These are phyloP conservation scores for Cebidichthys violaceus DNA, from an alignment of 2,113 vertebrate genomes.

Conservation along the genomic window DNA sequence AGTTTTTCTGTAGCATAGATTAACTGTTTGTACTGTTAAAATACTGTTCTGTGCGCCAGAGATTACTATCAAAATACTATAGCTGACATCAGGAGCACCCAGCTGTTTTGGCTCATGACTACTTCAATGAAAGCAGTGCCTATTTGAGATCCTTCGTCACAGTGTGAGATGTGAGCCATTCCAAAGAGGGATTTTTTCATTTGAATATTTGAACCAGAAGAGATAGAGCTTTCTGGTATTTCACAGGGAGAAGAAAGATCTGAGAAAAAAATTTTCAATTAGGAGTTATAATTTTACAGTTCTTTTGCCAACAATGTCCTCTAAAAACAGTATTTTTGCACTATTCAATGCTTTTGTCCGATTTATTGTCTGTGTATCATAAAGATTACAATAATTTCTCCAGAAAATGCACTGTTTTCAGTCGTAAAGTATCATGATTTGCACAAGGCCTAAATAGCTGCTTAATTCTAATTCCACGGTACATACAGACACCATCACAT, in stretches of 20 bases:
- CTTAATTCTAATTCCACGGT: not conserved
- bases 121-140: not conserved
- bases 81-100: not conserved
- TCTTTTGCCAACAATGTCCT: not conserved
- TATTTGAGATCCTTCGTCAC: constrained; percentile 10
- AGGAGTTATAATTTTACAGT: not conserved
- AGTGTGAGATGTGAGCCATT: constrained; percentile 18
- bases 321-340: not conserved
- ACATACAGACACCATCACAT: not conserved
- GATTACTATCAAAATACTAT: not conserved
- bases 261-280: not conserved
- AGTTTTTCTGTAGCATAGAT: not conserved
- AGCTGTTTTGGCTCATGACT: constrained; percentile 4
- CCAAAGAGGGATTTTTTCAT: constrained; percentile 25
- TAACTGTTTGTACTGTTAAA: not conserved
- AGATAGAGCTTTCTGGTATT: not conserved
- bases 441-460: not conserved
- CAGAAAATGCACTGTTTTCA: not conserved
- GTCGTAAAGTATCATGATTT: not conserved
- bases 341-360: not conserved
- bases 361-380: not conserved
- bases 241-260: not conserved
- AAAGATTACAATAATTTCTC: not conserved
- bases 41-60: not conserved
- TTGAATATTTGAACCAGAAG: constrained; percentile 15